These are phyloP conservation scores for Pseudachorutes palmiensis DNA, from an alignment of 1,140 invertebrate species.

Conservation along the genomic window DNA sequence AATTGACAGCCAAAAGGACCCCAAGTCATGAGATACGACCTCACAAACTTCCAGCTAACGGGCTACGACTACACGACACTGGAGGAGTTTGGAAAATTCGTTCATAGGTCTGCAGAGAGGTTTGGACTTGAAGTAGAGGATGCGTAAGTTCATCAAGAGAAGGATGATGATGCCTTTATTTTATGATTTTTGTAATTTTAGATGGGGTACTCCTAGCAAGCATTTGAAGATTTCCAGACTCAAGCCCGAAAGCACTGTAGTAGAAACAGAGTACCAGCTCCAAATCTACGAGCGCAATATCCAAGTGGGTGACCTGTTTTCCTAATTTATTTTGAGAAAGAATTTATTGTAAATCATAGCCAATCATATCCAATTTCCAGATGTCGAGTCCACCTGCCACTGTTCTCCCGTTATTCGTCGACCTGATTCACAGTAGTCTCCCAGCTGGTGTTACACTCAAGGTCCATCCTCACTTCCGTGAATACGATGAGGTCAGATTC, in stretches of 20 bases:
- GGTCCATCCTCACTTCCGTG: not conserved
- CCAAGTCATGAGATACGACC: slow-evolving; percentile 56
- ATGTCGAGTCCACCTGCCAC: not conserved
- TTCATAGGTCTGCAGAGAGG: slow-evolving; percentile 61
- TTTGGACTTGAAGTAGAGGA: slow-evolving; percentile 69
- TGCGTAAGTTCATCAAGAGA: slow-evolving; percentile 52
- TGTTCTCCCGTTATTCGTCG: not conserved
- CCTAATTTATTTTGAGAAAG: no score
- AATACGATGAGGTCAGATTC: not conserved
- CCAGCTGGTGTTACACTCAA: not conserved
- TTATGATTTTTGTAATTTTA: slow-evolving; percentile 42
- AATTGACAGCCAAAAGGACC: slow-evolving; percentile 16
- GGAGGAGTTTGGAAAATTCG: slow-evolving; percentile 67
- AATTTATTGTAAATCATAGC: not conserved
- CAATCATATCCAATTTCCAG: not conserved
- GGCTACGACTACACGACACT: slow-evolving; percentile 72
- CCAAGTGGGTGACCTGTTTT: not conserved
- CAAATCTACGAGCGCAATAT: not conserved
- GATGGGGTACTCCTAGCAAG: slow-evolving; percentile 64
- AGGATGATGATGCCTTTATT: not conserved
- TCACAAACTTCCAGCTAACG: slow-evolving; percentile 66
- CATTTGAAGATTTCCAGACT: slow-evolving; percentile 40
- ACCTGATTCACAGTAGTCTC: not conserved
- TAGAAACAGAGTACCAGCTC: not conserved
- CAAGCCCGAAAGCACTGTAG: not conserved